Conservation (phyloP, 2,797 vertebrate species). For the Bovichtus diacanthus region DNA sequence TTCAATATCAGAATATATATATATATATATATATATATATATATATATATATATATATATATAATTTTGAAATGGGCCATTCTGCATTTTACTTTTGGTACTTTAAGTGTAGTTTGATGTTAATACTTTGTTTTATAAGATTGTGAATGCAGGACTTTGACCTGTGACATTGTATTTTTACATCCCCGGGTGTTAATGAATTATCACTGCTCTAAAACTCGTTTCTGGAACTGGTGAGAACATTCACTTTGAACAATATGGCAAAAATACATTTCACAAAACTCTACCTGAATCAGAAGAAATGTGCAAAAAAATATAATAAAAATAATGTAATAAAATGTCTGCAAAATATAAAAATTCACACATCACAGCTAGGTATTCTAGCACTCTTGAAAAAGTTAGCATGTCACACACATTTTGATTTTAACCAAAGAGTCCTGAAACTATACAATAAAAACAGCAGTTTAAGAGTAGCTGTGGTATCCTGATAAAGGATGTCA, state of each 20-base stretch:
- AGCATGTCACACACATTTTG: neutral
- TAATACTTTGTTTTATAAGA: too few relatives aligned
- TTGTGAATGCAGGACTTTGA: too few relatives aligned
- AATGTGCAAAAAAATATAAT: neutral
- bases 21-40: too few relatives aligned
- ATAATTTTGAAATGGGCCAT: too few relatives aligned
- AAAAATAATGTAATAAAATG: neutral
- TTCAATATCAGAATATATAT: too few relatives aligned
- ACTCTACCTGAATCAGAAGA: neutral
- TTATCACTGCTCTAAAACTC: neutral
- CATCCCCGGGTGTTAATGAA: constrained; percentile 26
- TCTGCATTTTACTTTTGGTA: too few relatives aligned
- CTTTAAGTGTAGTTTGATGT: too few relatives aligned
- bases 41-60: too few relatives aligned
- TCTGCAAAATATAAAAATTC: neutral
- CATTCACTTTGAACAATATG: neutral
- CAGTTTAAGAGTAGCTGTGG: neutral
- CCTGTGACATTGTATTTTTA: too few relatives aligned
- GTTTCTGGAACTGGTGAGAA: neutral
- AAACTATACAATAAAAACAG: too few relatives aligned
- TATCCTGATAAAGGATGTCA: neutral
- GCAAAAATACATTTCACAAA: neutral
- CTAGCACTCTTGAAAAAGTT: neutral
- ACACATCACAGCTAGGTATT: neutral
- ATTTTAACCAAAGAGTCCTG: neutral